Evolutionary conservation across 23 tunicate species (phyloP).

Genomic region (Trididemnum nubilum): DNA sequence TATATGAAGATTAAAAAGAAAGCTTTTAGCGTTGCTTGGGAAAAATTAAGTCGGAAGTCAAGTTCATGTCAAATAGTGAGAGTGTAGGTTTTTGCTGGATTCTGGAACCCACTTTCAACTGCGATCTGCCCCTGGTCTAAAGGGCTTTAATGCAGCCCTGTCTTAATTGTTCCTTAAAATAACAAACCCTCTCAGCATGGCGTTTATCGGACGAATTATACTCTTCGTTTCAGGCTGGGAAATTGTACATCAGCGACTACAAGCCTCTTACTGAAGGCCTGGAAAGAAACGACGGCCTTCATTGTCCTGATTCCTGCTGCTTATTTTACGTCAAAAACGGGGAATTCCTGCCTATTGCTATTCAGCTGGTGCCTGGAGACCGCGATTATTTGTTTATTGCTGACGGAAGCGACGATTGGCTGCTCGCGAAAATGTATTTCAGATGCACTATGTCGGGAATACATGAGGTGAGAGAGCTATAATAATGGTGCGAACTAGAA

Average conservation of each 20-base stretch:
- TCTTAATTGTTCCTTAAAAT: too few relatives aligned
- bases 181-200: too few relatives aligned
- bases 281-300: constrained; percentile 25
- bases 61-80: too few relatives aligned
- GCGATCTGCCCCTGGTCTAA: too few relatives aligned
- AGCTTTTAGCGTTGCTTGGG: too few relatives aligned
- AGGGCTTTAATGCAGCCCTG: too few relatives aligned
- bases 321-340: constrained; percentile 38
- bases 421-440: constrained; percentile 62
- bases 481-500: background rate
- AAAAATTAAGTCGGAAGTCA: too few relatives aligned
- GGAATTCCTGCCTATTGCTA: constrained; percentile 45
- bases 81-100: too few relatives aligned
- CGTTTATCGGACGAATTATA: background rate
- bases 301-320: constrained; percentile 28
- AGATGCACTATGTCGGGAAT: background rate
- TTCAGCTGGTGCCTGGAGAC: constrained; percentile 45
- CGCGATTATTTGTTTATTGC: constrained; percentile 45
- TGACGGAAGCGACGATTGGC: constrained; percentile 37
- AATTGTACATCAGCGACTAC: constrained; percentile 62
- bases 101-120: too few relatives aligned
- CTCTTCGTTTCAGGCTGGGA: constrained; percentile 47
- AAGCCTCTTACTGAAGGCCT: constrained; percentile 8
- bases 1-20: too few relatives aligned
- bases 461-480: constrained; percentile 37